Conservation (phyloP, 2,888 invertebrate genomes). For the Agriopis leucophaearia region DNA sequence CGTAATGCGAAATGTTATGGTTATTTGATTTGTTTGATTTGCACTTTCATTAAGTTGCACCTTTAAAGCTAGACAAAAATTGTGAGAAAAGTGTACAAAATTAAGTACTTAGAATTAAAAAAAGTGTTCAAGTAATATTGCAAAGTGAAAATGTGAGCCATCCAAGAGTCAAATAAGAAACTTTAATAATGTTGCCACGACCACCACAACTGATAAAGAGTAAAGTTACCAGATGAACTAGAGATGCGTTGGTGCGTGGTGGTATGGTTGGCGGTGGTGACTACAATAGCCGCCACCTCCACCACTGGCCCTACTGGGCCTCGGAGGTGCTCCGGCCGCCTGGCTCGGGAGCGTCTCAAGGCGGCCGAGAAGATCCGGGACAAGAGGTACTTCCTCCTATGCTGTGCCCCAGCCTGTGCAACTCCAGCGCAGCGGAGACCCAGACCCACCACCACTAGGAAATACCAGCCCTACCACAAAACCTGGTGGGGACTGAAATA, state of each 20-base stretch:
- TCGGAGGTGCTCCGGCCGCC: constrained; percentile 73
- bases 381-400: constrained; percentile 74
- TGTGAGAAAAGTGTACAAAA: too few relatives aligned
- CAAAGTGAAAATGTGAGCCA: constrained; percentile 6
- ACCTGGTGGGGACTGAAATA: constrained; percentile 80
- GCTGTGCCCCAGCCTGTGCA: constrained; percentile 72
- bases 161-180: background rate
- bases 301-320: constrained; percentile 49
- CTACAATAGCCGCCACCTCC: constrained; percentile 45
- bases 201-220: background rate
- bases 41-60: background rate
- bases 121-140: background rate
- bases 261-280: constrained; percentile 53
- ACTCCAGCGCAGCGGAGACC: constrained; percentile 58
- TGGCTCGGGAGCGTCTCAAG: constrained; percentile 77
- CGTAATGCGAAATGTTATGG: constrained; percentile 1
- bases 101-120: too few relatives aligned
- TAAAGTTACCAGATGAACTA: constrained; percentile 50
- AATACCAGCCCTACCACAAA: constrained; percentile 78
- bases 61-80: background rate
- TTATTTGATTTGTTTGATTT: constrained; percentile 6
- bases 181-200: constrained; percentile 1
- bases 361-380: constrained; percentile 81
- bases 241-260: constrained; percentile 67
- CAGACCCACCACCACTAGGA: constrained; percentile 60